phyloP scores from a whole-genome alignment of 2,888 invertebrate species.

The Mycalesis mineus region DNA sequence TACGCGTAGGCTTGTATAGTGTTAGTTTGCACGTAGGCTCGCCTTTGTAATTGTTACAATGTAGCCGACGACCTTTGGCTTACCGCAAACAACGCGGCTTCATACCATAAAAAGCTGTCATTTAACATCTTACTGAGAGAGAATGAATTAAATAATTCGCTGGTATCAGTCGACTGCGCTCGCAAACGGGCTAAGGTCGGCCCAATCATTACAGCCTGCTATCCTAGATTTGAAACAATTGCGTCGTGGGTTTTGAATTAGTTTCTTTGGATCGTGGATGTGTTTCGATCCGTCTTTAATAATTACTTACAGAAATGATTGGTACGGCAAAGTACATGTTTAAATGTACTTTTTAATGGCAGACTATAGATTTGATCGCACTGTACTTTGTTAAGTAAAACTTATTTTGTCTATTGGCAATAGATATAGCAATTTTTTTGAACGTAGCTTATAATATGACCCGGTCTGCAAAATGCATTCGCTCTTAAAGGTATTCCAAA shows the following conservation, averaged over 20 bases:
- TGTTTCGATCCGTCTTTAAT: conserved; percentile 14
- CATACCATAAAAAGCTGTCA: conserved; percentile 21
- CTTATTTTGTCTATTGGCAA: no score
- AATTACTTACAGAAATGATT: conserved; percentile 15
- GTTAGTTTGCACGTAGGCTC: background rate
- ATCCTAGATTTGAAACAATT: conserved; percentile 51
- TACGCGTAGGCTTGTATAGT: background rate
- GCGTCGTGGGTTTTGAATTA: conserved; percentile 61
- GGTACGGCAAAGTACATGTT: background rate
- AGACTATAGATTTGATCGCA: no score
- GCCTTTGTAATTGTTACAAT: conserved; percentile 14
- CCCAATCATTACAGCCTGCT: conserved; percentile 49
- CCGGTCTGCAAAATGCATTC: no score
- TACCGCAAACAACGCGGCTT: conserved; percentile 23
- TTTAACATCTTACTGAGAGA: conserved; percentile 13
- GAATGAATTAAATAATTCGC: conserved; percentile 21
- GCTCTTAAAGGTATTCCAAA: no score
- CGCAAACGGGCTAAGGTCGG: conserved; percentile 59
- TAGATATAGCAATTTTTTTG: no score
- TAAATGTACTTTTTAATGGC: no score
- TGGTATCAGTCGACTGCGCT: conserved; percentile 22
- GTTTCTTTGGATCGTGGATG: conserved; percentile 31
- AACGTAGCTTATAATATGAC: no score
- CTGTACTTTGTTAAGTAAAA: no score
- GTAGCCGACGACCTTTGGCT: conserved; percentile 19